These are phyloP conservation scores for Pseudachorutes palmiensis DNA, from an alignment of 1,140 invertebrate species.

Conservation along the genomic window DNA sequence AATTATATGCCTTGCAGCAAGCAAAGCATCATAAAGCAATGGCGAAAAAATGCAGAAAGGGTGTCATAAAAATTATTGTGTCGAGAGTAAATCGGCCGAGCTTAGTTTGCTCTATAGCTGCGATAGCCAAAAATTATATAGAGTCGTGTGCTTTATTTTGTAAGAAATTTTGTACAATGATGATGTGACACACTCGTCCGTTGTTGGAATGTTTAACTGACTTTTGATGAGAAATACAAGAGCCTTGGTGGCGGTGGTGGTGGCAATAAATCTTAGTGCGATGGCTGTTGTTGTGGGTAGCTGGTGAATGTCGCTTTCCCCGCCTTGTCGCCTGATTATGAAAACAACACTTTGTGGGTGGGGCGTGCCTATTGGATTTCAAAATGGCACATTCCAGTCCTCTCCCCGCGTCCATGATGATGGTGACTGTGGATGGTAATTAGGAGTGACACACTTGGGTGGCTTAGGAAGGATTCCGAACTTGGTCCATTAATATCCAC, in stretches of 20 bases:
- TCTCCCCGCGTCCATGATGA: not conserved
- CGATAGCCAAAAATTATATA: too few species aligned
- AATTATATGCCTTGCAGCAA: too few species aligned
- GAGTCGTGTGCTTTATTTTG: too few species aligned
- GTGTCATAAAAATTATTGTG: too few species aligned
- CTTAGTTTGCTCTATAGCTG: too few species aligned
- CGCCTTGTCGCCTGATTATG: not conserved
- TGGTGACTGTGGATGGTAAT: conserved; percentile 5
- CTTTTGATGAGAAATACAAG: not conserved
- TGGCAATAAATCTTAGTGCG: not conserved
- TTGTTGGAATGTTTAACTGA: not conserved
- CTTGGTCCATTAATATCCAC: conserved; percentile 11
- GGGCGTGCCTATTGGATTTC: not conserved
- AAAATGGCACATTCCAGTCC: not conserved
- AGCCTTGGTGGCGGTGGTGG: too few species aligned
- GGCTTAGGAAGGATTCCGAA: conserved; percentile 1
- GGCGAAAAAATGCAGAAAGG: too few species aligned
- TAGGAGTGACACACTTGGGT: conserved; percentile 13
- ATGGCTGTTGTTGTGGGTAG: not conserved
- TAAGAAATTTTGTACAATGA: too few species aligned
- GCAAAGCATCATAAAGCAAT: too few species aligned
- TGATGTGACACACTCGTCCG: too few species aligned
- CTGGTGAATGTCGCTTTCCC: too few species aligned
- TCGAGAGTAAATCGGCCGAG: too few species aligned
- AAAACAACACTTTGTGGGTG: not conserved